A percentile compares a stretch with the other conserved stretches of the same genome.
Conservation (phyloP, 2,797 vertebrate species). For the Orientallactaga sibirica region DNA sequence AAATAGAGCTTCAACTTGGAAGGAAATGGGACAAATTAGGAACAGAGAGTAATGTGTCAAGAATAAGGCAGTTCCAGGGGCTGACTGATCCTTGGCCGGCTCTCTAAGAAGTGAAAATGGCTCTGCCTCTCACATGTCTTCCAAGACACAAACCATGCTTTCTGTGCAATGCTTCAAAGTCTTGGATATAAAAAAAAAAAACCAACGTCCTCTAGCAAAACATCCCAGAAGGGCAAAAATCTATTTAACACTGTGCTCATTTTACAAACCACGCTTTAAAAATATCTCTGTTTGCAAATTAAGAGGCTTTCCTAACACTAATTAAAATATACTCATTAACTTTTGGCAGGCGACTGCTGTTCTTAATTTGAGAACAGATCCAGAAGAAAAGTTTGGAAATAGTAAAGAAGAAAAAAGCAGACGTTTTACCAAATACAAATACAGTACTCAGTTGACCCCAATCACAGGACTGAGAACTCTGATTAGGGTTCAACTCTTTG, state of each 20-base stretch:
- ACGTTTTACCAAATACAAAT: conserved; percentile 42
- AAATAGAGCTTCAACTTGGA: background rate
- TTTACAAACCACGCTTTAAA: conserved; percentile 65
- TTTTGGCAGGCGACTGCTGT: conserved; percentile 71
- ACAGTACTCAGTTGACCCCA: conserved; percentile 23
- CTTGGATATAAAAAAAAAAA: background rate
- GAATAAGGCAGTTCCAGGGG: background rate
- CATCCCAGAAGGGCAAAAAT: conserved; percentile 41
- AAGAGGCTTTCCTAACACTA: conserved; percentile 69
- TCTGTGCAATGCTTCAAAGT: background rate
- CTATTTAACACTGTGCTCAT: conserved; percentile 39
- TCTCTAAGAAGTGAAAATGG: conserved; percentile 25
- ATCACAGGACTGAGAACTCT: background rate
- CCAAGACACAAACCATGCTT: conserved; percentile 31
- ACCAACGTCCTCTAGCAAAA: background rate
- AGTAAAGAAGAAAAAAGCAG: conserved; percentile 43
- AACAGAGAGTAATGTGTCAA: background rate
- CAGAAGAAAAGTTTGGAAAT: conserved; percentile 71
- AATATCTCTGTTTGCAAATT: conserved; percentile 74
- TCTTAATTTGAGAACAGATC: conserved; percentile 67
- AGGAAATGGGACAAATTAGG: background rate
- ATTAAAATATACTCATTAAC: conserved; percentile 80
- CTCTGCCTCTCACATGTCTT: conserved; percentile 36
- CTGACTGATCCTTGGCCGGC: background rate
- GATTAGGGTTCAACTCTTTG: background rate